Evolutionary conservation across 1,140 invertebrate genomes (phyloP).

Genomic region (Eriosoma lanigerum): DNA sequence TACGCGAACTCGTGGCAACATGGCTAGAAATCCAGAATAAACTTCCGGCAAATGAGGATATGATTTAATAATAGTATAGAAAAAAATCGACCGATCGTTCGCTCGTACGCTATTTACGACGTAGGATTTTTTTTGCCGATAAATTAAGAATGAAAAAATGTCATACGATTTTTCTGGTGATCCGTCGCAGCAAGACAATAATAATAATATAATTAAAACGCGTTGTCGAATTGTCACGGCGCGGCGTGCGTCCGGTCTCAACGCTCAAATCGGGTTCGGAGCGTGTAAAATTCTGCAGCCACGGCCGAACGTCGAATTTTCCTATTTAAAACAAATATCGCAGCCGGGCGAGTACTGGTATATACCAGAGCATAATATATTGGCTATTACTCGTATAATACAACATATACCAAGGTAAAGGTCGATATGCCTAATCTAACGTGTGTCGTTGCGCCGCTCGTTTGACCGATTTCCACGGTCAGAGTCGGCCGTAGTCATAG

Average conservation of each 20-base stretch:
- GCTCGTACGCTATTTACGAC: no score
- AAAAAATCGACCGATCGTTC: background rate
- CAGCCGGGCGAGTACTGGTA: background rate
- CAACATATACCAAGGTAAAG: background rate
- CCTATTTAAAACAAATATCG: background rate
- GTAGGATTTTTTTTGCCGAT: no score
- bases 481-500: background rate
- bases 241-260: background rate
- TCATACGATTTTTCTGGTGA: background rate
- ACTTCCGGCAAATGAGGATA: background rate
- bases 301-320: background rate
- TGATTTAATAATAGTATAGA: no score
- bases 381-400: no score
- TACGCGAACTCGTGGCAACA: background rate
- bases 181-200: background rate
- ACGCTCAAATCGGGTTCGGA: background rate
- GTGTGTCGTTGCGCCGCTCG: background rate
- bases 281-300: slow-evolving; percentile 26
- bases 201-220: slow-evolving; percentile 14
- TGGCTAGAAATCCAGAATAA: no score
- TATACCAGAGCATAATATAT: no score
- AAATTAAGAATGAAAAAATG: no score
- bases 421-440: background rate
- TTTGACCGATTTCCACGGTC: slow-evolving; percentile 39
- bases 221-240: slow-evolving; percentile 18